Percentiles rank a stretch among this genome's conserved stretches.
Conservation (phyloP, 1,140 invertebrate genomes). For the Caenorhabditis tropicalis region DNA sequence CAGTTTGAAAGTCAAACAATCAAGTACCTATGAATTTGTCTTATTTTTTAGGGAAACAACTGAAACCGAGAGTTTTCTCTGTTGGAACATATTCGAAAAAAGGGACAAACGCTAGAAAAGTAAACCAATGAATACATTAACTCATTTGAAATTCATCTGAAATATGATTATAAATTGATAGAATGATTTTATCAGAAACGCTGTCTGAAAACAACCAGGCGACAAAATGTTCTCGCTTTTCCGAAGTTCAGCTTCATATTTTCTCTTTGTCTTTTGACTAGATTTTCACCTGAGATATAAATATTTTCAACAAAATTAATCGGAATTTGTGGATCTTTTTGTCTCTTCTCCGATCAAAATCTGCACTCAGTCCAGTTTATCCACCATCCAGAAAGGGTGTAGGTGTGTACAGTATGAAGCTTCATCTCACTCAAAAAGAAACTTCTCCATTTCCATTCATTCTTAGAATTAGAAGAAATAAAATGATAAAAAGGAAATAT, state of each 20-base stretch:
- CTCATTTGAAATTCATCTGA: no score
- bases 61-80: no score
- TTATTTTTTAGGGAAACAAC: no score
- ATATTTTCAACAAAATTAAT: conserved; percentile 17
- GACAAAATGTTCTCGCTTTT: no score
- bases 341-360: neutral
- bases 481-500: neutral
- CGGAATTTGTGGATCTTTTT: neutral
- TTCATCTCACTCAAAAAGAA: neutral
- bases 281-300: neutral
- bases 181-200: no score
- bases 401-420: neutral
- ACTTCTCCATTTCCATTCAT: neutral
- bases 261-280: neutral
- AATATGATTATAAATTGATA: no score
- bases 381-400: neutral
- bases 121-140: no score
- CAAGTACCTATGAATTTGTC: no score
- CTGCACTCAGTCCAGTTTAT: neutral
- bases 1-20: no score
- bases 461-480: neutral
- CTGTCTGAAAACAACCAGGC: no score
- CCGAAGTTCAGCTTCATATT: neutral
- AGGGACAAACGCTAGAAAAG: no score
- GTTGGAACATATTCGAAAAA: no score